Evolutionary conservation across 1,140 invertebrate species (phyloP), one percentile per base, ranked within the genome.

Genomic region (Arion vulgaris): DNA sequence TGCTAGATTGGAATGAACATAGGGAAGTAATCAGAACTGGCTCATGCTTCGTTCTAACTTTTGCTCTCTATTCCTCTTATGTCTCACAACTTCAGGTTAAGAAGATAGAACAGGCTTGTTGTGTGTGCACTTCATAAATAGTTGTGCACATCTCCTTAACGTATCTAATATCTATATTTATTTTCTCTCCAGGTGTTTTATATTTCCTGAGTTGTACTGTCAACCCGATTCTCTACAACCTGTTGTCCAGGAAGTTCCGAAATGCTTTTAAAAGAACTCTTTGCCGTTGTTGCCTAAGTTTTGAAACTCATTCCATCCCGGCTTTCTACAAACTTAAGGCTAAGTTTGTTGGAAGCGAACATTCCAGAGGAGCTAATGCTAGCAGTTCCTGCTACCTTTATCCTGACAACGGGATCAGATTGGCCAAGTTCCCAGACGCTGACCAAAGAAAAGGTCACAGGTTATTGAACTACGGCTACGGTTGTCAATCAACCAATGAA

Each of bases 141-240:
- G 19, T n/a, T n/a, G n/a, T n/a, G n/a, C n/a, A n/a, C n/a, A n/a
- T n/a, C n/a, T n/a, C n/a, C 45, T 11, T 49, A 19, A 49, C 19
- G 45, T 49, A 49, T 19, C 19, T 19, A 49, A 49, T 49, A 49
- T 19, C 45, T n/a, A n/a, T n/a, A 49, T 49, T 49, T 49, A 9
- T 11, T 49, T 9, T 53, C 38, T 77, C 32, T 62, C 34, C 85
- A 90, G 89, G 89, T n/a, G 85, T 88, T 17, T 72, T 89, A 68
- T 93, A 94, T 75, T 95, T 93, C 87, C 93, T 95, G 80, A 95
- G 94, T 90, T 94, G 87, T 84, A 94, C 94, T 32, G 93, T 94
- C 83, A 94, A 94, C 85, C 94, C 94, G 5, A 94, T 94, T 73
- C 91, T 94, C 62, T 94, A 94, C 93, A 94, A 94, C 88, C 91